A percentile compares a stretch with the other conserved stretches of the same genome.
Evolutionary conservation across 37 sponge, comb jelly and placozoan species (phyloP).

Genomic region (Theonella swinhoei): DNA sequence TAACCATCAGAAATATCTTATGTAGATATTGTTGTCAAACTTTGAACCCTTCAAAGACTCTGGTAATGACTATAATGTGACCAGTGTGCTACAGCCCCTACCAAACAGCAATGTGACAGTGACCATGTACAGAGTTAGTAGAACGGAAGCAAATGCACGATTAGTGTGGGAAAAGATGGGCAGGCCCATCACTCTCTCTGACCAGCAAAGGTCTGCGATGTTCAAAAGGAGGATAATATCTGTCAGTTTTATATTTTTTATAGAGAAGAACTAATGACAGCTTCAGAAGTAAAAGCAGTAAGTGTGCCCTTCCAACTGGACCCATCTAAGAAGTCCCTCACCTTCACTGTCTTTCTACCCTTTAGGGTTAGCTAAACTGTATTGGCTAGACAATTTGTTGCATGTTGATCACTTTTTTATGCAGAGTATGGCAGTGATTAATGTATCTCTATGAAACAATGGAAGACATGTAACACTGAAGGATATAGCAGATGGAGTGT

Average conservation of each 20-base stretch:
- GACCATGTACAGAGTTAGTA: background rate
- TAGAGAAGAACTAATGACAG: background rate
- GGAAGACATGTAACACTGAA: no score
- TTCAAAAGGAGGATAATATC: background rate
- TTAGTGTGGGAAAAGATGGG: background rate
- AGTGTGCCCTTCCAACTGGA: background rate
- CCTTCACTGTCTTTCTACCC: background rate
- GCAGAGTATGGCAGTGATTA: background rate
- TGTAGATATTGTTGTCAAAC: background rate
- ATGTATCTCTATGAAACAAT: background rate
- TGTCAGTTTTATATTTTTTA: no score
- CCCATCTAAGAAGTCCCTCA: background rate
- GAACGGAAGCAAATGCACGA: background rate
- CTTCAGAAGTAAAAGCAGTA: background rate
- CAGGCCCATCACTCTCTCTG: background rate
- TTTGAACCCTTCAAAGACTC: background rate
- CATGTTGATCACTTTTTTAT: background rate
- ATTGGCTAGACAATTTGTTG: background rate
- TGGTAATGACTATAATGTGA: background rate
- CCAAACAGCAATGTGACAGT: background rate
- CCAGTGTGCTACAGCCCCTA: background rate
- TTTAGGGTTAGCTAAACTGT: background rate
- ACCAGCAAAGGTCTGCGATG: background rate
- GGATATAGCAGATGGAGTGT: no score
- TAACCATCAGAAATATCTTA: background rate